Conservation (phyloP, 2,888 invertebrate genomes). For the Elmis aenea region DNA sequence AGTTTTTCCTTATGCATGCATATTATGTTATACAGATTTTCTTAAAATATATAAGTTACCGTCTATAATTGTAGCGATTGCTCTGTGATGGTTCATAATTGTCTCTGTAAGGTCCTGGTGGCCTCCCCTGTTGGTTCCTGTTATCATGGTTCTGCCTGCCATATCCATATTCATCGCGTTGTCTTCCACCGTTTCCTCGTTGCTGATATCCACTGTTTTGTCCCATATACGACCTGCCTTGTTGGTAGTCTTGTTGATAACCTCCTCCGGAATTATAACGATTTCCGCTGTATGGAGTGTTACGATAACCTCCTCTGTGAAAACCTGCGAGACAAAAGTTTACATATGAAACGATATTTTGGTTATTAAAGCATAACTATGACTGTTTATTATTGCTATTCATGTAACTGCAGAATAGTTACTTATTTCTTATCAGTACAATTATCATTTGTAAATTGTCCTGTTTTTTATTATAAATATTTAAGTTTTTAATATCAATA, state of each 20-base stretch:
- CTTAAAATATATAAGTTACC: constrained; percentile 5
- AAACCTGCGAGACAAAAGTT: no score
- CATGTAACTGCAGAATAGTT: no score
- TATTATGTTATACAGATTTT: neutral
- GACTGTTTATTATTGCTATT: no score
- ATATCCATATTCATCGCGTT: no score
- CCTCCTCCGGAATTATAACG: constrained; percentile 9
- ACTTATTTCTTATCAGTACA: no score
- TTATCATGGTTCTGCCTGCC: constrained; percentile 12
- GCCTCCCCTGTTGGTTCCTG: constrained; percentile 14
- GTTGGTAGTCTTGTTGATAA: constrained; percentile 9
- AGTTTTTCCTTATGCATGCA: neutral
- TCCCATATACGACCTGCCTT: constrained; percentile 1
- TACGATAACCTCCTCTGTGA: no score
- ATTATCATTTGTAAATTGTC: no score
- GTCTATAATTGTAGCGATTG: constrained; percentile 12
- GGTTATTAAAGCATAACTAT: no score
- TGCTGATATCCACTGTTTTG: constrained; percentile 5
- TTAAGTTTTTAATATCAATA: no score
- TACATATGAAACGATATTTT: no score
- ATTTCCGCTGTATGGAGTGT: no score
- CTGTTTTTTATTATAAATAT: no score
- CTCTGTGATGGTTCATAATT: constrained; percentile 29
- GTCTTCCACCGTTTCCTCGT: constrained; percentile 6
- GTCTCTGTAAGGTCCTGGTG: constrained; percentile 38